Percentiles rank a stretch among this genome's conserved stretches.
These are phyloP conservation scores for Manduca sexta DNA, from an alignment of 1,140 invertebrate genomes.

Conservation along the genomic window DNA sequence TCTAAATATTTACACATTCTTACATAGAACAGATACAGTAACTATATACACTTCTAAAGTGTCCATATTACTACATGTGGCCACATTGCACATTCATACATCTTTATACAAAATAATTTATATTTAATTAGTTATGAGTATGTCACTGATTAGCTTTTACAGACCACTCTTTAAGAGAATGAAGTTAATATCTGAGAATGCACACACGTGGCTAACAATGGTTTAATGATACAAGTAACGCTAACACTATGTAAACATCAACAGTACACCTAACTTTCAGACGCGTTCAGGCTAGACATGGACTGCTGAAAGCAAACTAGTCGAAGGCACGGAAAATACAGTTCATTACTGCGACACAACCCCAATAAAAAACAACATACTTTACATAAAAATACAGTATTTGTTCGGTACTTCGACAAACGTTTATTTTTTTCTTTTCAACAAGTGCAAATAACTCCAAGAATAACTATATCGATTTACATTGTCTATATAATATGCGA, in stretches of 20 bases:
- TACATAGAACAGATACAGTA: conserved; percentile 31
- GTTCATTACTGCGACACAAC: conserved; percentile 53
- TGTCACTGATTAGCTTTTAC: conserved; percentile 1
- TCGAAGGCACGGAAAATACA: conserved; percentile 63
- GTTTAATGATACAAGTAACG: not conserved
- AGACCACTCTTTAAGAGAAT: conserved; percentile 4
- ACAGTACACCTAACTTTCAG: conserved; percentile 26
- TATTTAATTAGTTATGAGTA: conserved; percentile 31
- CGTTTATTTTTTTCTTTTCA: conserved; percentile 4
- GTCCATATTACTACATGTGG: conserved; percentile 33
- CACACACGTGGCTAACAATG: not conserved
- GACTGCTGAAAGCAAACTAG: conserved; percentile 57
- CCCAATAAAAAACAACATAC: conserved; percentile 28
- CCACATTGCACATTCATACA: conserved; percentile 42
- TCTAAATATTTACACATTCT: conserved; percentile 36
- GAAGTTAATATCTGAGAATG: not conserved
- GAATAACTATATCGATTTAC: not conserved
- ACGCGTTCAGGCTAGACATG: conserved; percentile 19
- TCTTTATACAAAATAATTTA: conserved; percentile 27
- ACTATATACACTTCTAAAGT: conserved; percentile 55
- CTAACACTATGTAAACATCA: conserved; percentile 11
- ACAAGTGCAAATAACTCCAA: conserved; percentile 8
- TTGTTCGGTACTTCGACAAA: conserved; percentile 16
- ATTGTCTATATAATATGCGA: not conserved
- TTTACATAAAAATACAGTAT: conserved; percentile 14